Base-by-base conservation (phyloP, 2,888 invertebrate genomes). In the Tricholauxania praeusta region DNA sequence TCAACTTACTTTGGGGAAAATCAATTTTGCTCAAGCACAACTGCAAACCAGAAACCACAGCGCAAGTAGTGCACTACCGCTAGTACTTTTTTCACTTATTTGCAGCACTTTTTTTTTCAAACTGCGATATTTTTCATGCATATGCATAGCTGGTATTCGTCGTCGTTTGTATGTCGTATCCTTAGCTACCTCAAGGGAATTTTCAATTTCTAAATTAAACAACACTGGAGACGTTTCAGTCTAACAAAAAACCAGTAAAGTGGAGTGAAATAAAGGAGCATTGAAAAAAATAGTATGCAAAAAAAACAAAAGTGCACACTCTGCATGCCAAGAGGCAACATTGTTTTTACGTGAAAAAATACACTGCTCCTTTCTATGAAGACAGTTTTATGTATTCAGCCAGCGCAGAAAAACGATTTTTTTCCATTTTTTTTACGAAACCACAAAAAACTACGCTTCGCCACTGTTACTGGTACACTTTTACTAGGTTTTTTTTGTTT, bases 121-220 rank as follows among this genome's bases (percentile, higher is more conserved):
- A 22, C 59, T 8, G 10, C 12, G 28, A 28, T 28, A 28, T 59
- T 32, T 22, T 60, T 7, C 39, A 39, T 60, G 59, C 59, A 19
- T 60, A 60, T 60, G 22, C 59, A 60, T 60, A 28, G 39, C 10
- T 60, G 59, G 15, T 53, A 28, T 22, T 28, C 28, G 12, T 32
- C 59, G 22, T 32, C 22, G 28, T 28, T 22, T 22, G 22, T 22
- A 22, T 3, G 22, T 28, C 28, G 59, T 12, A 15, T 15, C 19
- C 14, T 7, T 17, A 32, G 15, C 59, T 22, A 12, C 28, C 59
- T 22, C 28, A 28, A 15, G 59, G 64, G 51, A 64, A 51, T 64
- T 64, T 64, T 64, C 64, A 64, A 64, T 64, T 64, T 51, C 64
- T n/a, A 51, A 64, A 64, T 64, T 64, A 48, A 48, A 63, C 48